phyloP scores from a whole-genome alignment of 2,888 invertebrate genomes.

The Dusona sp. region DNA sequence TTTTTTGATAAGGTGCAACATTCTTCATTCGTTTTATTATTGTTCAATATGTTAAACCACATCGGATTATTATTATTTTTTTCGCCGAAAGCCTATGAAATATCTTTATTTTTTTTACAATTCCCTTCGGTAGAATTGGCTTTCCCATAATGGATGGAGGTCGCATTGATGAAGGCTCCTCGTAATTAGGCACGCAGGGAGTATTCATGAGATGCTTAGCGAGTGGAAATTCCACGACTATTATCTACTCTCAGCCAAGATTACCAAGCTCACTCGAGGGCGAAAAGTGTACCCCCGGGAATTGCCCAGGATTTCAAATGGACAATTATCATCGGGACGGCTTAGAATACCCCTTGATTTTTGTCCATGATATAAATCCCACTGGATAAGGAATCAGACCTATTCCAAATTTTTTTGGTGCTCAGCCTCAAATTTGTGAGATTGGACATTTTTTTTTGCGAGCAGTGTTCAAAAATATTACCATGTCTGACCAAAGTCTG shows the following conservation, averaged over 20 bases:
- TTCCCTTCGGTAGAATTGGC: conserved; percentile 17
- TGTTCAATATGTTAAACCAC: background rate
- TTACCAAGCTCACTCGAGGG: conserved; percentile 40
- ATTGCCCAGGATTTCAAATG: conserved; percentile 29
- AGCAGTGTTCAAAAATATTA: background rate
- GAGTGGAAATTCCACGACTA: conserved; percentile 49
- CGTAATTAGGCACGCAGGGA: conserved; percentile 47
- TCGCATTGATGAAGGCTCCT: conserved; percentile 38
- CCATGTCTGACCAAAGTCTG: background rate
- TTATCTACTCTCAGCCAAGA: conserved; percentile 44
- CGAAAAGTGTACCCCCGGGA: conserved; percentile 45
- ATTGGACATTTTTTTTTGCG: background rate
- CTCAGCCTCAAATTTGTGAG: background rate
- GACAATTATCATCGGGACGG: conserved; percentile 25
- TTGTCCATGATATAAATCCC: background rate
- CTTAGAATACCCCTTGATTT: conserved; percentile 4
- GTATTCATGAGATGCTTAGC: conserved; percentile 51
- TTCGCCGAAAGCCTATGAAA: background rate
- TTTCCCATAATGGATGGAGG: conserved; percentile 45
- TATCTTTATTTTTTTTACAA: background rate
- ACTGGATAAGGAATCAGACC: conserved; percentile 7
- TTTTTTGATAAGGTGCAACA: background rate
- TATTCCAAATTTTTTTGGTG: background rate
- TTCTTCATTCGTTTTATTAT: background rate
- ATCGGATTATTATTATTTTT: background rate